Base-by-base conservation (phyloP, 2,797 vertebrate genomes). In the Enteromius paludinosus region DNA sequence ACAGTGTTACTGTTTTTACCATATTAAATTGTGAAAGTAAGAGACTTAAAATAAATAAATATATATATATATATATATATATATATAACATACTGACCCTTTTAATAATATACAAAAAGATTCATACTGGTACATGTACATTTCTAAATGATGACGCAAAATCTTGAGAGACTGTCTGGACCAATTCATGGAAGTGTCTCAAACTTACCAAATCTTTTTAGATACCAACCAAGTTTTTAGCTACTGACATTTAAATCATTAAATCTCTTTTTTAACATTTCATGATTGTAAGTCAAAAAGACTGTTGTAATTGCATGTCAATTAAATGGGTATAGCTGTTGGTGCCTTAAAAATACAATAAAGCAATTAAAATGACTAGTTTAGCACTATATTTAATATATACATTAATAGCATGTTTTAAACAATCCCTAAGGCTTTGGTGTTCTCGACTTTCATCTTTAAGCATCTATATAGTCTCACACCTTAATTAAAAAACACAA, bases 401-500 rank as follows among this genome's bases (percentile, higher is more conserved):
- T 9, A 23, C 20, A 72, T 70, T 38, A 81, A 35, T 38, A 72
- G 49, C 12, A 69, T 47, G n/a, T 70, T 70, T 71, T 49, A 69
- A 78, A 69, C 15, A 38, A n/a, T 71, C 78, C 83, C 78, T 33
- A 59, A 80, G 54, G 64, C 47, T 59, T 45, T 43, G 38, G 5
- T 25, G 14, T 56, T 43, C 28, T 79, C 20, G 7, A 35, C 49
- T 49, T 45, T 76, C 54, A 52, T 79, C 33, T 23, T 65, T 23
- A 78, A 62, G 33, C 20, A 30, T 74, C 70, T n/a, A 49, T 75
- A 80, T 49, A 70, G 71, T 80, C 64, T 80, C 52, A 62, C 52
- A 62, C 62, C 15, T 66, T 75, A 75, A 62, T 80, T 69, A 80
- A 56, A 68, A n/a, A 80, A 59, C 61, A 73, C 7, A 84, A 45